These are phyloP conservation scores for Sparus aurata DNA, from an alignment of 2,797 vertebrate species.

Conservation along the genomic window DNA sequence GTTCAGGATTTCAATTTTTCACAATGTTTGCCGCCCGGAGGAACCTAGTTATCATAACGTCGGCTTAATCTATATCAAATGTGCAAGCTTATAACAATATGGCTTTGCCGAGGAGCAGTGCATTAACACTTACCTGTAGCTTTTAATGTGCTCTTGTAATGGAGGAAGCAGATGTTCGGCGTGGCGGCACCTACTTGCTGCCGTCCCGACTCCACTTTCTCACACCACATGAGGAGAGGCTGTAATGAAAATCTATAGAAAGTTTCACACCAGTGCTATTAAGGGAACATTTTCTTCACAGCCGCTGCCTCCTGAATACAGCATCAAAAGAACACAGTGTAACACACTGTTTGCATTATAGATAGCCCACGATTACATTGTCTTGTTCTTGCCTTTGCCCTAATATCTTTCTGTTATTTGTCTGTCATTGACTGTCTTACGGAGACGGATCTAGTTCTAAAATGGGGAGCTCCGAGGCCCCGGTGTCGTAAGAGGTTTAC, in stretches of 20 bases:
- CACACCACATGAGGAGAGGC: constrained; percentile 59
- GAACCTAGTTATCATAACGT: constrained; percentile 62
- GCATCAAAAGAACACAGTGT: constrained; percentile 60
- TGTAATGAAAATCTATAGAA: constrained; percentile 73
- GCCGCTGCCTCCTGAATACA: constrained; percentile 47
- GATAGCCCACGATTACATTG: constrained; percentile 61
- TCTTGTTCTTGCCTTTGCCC: constrained; percentile 63
- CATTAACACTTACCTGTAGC: constrained; percentile 70
- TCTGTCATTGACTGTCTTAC: constrained; percentile 68
- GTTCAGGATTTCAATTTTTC: constrained; percentile 75
- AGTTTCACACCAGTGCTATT: constrained; percentile 72
- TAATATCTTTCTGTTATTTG: constrained; percentile 67
- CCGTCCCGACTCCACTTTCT: constrained; percentile 53
- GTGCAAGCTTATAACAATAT: constrained; percentile 44
- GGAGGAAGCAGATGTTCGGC: constrained; percentile 76
- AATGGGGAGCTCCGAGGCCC: constrained; percentile 71
- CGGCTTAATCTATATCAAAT: constrained; percentile 66
- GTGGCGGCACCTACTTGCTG: constrained; percentile 60
- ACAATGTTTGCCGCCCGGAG: constrained; percentile 70
- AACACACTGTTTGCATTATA: constrained; percentile 69
- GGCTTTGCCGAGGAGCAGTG: constrained; percentile 34
- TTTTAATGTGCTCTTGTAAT: constrained; percentile 69
- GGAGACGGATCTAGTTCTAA: constrained; percentile 69
- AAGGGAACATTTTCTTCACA: constrained; percentile 65
- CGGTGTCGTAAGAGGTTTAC: constrained; percentile 77